phyloP scores from a whole-genome alignment of 2,888 invertebrate species.

The Drosophila antonietae region DNA sequence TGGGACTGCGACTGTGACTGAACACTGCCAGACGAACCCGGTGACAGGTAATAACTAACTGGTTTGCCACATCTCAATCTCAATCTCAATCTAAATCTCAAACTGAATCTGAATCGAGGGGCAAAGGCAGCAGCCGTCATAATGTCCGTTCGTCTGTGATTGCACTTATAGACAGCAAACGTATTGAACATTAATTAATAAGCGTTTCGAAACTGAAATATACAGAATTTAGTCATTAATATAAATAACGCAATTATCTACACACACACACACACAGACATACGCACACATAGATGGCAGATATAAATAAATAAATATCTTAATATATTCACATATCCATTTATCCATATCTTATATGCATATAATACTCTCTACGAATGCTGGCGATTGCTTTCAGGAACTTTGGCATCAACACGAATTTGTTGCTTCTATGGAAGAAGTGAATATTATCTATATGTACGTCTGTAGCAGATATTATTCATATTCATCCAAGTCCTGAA shows the following conservation, averaged over 20 bases:
- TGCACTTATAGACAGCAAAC: conserved; percentile 26
- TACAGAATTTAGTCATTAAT: conserved; percentile 18
- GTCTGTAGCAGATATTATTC: neutral
- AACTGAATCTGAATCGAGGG: neutral
- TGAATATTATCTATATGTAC: neutral
- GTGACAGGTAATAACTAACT: conserved; percentile 43
- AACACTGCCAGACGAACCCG: conserved; percentile 16
- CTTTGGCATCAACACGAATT: neutral
- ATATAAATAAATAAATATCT: conserved; percentile 13
- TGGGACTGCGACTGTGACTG: neutral
- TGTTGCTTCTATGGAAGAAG: neutral
- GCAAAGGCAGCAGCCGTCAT: conserved; percentile 4
- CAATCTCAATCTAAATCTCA: neutral
- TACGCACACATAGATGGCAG: neutral
- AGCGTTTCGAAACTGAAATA: conserved; percentile 5
- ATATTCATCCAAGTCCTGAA: no score
- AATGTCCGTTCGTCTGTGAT: conserved; percentile 8
- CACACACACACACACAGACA: neutral
- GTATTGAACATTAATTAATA: conserved; percentile 30
- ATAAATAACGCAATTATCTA: conserved; percentile 14
- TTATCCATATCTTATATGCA: neutral
- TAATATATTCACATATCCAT: conserved; percentile 2
- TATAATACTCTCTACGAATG: neutral
- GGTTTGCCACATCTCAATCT: conserved; percentile 33
- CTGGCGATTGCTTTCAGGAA: no score